Evolutionary conservation across 2,113 vertebrate species (phyloP).

Genomic region (Parus major): DNA sequence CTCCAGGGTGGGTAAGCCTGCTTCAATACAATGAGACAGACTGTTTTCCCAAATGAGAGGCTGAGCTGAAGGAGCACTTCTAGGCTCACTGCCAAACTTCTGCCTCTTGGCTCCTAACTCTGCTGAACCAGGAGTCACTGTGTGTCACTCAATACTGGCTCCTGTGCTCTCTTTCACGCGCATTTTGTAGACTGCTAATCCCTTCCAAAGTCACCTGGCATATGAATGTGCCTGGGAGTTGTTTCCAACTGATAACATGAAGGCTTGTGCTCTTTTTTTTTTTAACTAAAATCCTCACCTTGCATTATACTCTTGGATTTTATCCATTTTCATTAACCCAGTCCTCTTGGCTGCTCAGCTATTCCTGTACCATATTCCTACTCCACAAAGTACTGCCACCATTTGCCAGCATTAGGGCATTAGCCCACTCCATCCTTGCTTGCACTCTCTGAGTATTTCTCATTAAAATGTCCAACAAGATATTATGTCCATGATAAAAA

Average conservation of each 20-base stretch:
- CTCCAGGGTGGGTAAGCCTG: not conserved
- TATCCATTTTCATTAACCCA: not conserved
- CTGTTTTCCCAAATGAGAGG: not conserved
- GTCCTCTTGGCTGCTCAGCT: not conserved
- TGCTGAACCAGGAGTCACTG: not conserved
- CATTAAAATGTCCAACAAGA: not conserved
- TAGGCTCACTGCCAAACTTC: constrained; percentile 7
- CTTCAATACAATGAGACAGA: not conserved
- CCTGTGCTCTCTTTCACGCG: not conserved
- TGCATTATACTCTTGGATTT: not conserved
- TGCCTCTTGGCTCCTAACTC: not conserved
- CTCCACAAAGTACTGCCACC: not conserved
- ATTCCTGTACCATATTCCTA: not conserved
- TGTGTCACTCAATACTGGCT: not conserved
- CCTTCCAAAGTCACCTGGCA: not conserved
- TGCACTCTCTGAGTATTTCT: not conserved
- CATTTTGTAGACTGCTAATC: not conserved
- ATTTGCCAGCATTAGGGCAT: not conserved
- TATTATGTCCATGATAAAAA: not conserved
- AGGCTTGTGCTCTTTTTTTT: not conserved
- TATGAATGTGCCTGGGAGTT: not conserved
- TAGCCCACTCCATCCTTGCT: not conserved
- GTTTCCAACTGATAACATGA: not conserved
- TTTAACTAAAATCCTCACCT: not conserved
- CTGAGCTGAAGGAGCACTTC: constrained; percentile 20